These are phyloP conservation scores for Ptilodon capucinus DNA, from an alignment of 2,888 invertebrate genomes.

Conservation along the genomic window DNA sequence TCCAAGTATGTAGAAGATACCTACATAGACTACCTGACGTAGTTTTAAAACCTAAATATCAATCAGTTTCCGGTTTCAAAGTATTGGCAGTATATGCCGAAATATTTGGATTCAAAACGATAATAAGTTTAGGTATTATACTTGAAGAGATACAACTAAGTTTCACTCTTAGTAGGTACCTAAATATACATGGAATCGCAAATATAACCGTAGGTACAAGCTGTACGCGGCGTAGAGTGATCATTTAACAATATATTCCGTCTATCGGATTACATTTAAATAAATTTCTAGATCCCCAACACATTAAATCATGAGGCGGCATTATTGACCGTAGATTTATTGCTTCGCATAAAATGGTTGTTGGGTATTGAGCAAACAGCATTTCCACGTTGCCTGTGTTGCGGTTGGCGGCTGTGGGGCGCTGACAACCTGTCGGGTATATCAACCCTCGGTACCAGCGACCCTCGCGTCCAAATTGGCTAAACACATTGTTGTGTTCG, in stretches of 20 bases:
- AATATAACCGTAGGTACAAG: slow-evolving; percentile 3
- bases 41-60: too few species aligned
- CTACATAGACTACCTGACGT: too few species aligned
- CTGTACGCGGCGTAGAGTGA: slow-evolving; percentile 12
- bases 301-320: slow-evolving; percentile 45
- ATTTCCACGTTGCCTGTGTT: slow-evolving; percentile 21
- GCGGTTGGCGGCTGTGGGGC: slow-evolving; percentile 30
- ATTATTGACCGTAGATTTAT: slow-evolving; percentile 49
- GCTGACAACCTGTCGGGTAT: slow-evolving; percentile 51
- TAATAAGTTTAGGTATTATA: too few species aligned
- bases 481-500: slow-evolving; percentile 20
- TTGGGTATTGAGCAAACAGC: slow-evolving; percentile 53
- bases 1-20: too few species aligned
- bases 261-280: slow-evolving; percentile 42
- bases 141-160: too few species aligned
- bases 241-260: slow-evolving; percentile 7
- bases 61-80: too few species aligned
- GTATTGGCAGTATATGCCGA: too few species aligned
- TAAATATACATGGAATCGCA: neutral
- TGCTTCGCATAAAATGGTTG: slow-evolving; percentile 44
- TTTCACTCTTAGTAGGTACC: neutral
- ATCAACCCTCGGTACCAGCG: slow-evolving; percentile 32
- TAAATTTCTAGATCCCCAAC: slow-evolving; percentile 42
- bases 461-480: slow-evolving; percentile 34
- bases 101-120: too few species aligned